Percentiles rank a stretch among this genome's conserved stretches.
Conservation (phyloP, 1,140 invertebrate genomes). For the Trigoniulus corallinus region DNA sequence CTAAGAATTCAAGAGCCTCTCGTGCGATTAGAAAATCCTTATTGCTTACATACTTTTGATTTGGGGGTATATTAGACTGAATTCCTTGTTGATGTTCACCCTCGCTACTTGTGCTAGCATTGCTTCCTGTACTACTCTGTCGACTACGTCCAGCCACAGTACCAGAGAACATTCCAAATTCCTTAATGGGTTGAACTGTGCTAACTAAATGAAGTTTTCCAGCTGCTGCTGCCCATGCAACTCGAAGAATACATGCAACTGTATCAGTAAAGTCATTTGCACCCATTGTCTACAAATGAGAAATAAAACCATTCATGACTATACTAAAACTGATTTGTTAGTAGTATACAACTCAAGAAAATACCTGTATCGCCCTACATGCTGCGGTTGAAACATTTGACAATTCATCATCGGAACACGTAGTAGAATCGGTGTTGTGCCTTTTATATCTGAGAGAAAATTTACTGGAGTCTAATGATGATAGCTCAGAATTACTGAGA, state of each 20-base stretch:
- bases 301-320: no score
- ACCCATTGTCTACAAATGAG: constrained; percentile 27
- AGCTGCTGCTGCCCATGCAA: constrained; percentile 34
- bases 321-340: background rate
- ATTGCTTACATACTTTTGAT: constrained; percentile 24
- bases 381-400: background rate
- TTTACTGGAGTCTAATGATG: no score
- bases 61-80: constrained; percentile 29
- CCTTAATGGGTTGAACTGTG: constrained; percentile 23
- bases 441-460: no score
- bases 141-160: constrained; percentile 20
- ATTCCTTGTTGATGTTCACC: constrained; percentile 24
- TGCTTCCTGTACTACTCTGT: constrained; percentile 33
- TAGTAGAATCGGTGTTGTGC: no score
- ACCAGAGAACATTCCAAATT: constrained; percentile 17
- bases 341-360: background rate
- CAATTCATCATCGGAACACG: no score
- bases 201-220: constrained; percentile 30
- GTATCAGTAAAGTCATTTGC: constrained; percentile 28
- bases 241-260: constrained; percentile 30
- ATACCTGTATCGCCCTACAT: constrained; percentile 10
- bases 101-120: constrained; percentile 27
- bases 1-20: constrained; percentile 32
- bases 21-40: constrained; percentile 31
- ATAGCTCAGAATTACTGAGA: constrained; percentile 1